Evolutionary conservation across 2,888 invertebrate genomes (phyloP).

Genomic region (Cordilura impudica): DNA sequence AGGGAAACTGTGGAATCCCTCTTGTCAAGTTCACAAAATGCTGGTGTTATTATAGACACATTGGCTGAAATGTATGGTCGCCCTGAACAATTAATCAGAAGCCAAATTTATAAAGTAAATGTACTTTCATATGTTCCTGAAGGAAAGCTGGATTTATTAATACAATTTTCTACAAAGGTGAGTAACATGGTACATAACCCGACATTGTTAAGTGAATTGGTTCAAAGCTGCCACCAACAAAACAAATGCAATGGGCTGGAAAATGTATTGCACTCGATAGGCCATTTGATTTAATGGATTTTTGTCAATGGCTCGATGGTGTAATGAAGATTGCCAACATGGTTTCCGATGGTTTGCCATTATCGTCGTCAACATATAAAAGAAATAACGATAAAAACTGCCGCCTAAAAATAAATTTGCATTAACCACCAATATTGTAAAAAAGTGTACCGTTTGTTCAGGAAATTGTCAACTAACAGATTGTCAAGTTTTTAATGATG

Average conservation of each 20-base stretch:
- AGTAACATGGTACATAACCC: conserved; percentile 20
- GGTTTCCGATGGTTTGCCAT: conserved; percentile 22
- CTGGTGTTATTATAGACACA: conserved; percentile 1
- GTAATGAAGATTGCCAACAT: conserved; percentile 15
- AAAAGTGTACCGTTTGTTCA: background rate
- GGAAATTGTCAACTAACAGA: conserved; percentile 1
- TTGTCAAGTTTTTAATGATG: conserved; percentile 9
- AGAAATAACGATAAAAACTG: background rate
- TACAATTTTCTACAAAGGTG: background rate
- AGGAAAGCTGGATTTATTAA: conserved; percentile 7
- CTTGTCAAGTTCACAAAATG: conserved; percentile 18
- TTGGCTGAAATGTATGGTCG: background rate
- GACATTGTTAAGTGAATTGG: conserved; percentile 28
- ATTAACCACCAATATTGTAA: background rate
- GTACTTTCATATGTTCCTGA: conserved; percentile 1
- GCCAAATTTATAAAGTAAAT: conserved; percentile 3
- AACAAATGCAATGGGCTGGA: conserved; percentile 45
- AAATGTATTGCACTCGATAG: background rate
- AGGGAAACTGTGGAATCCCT: conserved; percentile 31
- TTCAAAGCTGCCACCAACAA: conserved; percentile 19
- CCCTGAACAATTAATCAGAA: no score
- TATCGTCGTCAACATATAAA: background rate
- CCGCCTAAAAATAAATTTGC: background rate
- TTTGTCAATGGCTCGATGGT: conserved; percentile 32
- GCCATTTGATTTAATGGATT: background rate